Percentiles rank a stretch among this genome's conserved stretches.
Conservation (phyloP, 2,797 vertebrate species). For the Bradypus variegatus region DNA sequence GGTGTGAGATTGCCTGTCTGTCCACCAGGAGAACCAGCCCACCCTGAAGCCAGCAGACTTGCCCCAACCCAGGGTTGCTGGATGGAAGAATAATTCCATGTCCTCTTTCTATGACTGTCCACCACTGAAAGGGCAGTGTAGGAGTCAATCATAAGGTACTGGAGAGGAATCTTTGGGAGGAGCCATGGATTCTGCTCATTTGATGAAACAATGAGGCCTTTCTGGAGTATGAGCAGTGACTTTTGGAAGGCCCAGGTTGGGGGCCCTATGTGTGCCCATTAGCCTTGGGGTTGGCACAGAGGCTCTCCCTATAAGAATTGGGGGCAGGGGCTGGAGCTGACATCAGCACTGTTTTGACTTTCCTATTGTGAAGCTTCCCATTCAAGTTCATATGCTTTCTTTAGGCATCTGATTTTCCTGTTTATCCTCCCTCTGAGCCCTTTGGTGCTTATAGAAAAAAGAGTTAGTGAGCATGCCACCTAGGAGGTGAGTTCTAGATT, state of each 20-base stretch:
- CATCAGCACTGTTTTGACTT: neutral
- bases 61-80: neutral
- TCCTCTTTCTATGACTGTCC: neutral
- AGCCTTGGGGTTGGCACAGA: rapidly evolving
- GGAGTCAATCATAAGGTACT: neutral
- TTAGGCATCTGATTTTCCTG: neutral
- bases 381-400: neutral
- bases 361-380: neutral
- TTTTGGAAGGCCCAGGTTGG: neutral
- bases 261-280: rapidly evolving
- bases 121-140: neutral
- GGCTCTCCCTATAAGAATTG: neutral
- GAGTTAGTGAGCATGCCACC: neutral
- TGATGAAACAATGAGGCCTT: neutral
- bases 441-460: neutral
- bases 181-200: neutral
- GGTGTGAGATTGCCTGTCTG: neutral
- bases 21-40: neutral
- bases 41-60: rapidly evolving
- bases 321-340: neutral
- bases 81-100: neutral
- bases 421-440: neutral
- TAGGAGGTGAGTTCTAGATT: neutral
- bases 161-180: neutral
- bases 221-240: neutral